A percentile compares a stretch with the other conserved stretches of the same genome.
These are phyloP conservation scores for Caenorhabditis brenneri DNA, from an alignment of 1,140 invertebrate species.

Conservation along the genomic window DNA sequence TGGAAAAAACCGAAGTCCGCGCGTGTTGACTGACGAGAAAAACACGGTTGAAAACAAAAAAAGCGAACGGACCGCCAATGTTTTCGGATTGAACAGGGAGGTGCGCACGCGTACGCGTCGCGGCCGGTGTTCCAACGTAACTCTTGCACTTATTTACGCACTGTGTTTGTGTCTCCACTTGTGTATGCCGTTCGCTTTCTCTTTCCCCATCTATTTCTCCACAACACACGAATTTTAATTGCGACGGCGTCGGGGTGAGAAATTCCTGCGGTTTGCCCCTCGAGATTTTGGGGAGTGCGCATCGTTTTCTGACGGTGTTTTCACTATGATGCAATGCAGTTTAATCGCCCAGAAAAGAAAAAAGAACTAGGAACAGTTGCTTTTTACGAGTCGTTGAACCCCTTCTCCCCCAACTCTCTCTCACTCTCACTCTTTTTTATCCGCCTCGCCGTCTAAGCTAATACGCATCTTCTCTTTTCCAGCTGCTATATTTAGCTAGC, in stretches of 20 bases:
- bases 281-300: too few relatives aligned
- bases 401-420: background rate
- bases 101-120: conserved; percentile 32
- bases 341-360: background rate
- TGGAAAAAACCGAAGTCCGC: background rate
- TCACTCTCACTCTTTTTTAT: background rate
- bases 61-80: conserved; percentile 38
- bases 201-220: background rate
- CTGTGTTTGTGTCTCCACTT: conserved; percentile 36
- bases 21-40: background rate
- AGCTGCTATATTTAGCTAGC: conserved; percentile 16
- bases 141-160: conserved; percentile 41
- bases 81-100: background rate
- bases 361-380: background rate
- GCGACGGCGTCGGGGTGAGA: background rate
- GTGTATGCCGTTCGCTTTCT: conserved; percentile 9
- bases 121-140: background rate
- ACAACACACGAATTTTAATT: background rate
- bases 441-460: conserved; percentile 78
- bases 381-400: background rate
- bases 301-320: background rate
- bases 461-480: background rate
- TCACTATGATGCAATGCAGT: conserved; percentile 15
- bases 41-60: background rate
- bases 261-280: background rate